Evolutionary conservation across 2,113 vertebrate genomes (phyloP), one percentile per base, ranked within the genome.

Genomic region (Apaloderma vittatum): DNA sequence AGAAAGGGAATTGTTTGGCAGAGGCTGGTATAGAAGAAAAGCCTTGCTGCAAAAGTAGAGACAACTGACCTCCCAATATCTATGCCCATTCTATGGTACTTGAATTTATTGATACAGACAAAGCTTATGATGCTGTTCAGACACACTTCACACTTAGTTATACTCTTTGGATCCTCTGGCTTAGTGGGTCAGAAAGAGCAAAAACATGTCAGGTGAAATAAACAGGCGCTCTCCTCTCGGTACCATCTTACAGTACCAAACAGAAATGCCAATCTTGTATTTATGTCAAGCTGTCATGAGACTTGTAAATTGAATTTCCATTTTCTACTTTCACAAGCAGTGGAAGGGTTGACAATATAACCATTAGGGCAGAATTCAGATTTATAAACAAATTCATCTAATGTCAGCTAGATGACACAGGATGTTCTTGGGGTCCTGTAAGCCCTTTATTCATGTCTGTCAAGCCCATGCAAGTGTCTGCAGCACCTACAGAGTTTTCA

Each of bases 161-260:
- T 2, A 65, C 45, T n/a, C 13, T 51, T 71, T 26, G 43, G 16
- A 77, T 73, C 8, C 36, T 70, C 24, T 74, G 20, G n/a, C 14
- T 67, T 65, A 54, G 12, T 58, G 48, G 32, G 29, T 71, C 70
- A 93, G 73, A 78, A 81, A 34, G 57, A 80, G 24, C n/a, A 73
- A 86, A 86, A 93, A 1, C 15, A 48, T 6, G 9, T 23, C 2
- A 10, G 26, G 21, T 6, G 77, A 95, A 89, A 87, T 49, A 80
- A 93, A 75, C 12, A 62, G n/a, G 21, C 1, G 0, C 70, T 34
- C 23, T 77, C 12, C 74, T 84, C 57, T 0, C 0, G 24, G 37
- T 66, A 19, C 24, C 27, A 32, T 76, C 54, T 86, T 65, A 55
- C 9, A 54, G 14, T 45, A 51, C 36, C 10, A 24, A 79, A 79